A percentile compares a stretch with the other conserved stretches of the same genome.
phyloP scores from a whole-genome alignment of 2,888 invertebrate genomes.

The Tetanocera ferruginea region DNA sequence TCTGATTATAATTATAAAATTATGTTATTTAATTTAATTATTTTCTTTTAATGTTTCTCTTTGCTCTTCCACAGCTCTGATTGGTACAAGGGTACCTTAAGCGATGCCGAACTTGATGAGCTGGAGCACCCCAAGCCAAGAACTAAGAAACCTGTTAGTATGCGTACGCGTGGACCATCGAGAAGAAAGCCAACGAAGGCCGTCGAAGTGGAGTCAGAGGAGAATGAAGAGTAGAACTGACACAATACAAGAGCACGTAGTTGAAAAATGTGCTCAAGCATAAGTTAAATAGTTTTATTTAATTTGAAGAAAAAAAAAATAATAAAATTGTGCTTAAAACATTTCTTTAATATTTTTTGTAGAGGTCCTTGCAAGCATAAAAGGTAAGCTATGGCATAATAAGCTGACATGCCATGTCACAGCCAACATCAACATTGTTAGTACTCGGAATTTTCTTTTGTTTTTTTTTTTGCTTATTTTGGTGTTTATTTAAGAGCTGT shows the following conservation, averaged over 20 bases:
- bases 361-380: too few relatives aligned
- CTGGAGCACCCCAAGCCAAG: constrained; percentile 83
- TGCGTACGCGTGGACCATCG: constrained; percentile 71
- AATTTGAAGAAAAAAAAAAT: neutral
- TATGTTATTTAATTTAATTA: constrained; percentile 35
- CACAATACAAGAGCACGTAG: neutral
- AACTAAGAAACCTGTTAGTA: constrained; percentile 68
- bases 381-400: too few relatives aligned
- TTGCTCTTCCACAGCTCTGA: constrained; percentile 77
- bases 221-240: constrained; percentile 12
- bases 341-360: too few relatives aligned
- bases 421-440: too few relatives aligned
- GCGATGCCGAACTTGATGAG: constrained; percentile 83
- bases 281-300: neutral
- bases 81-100: constrained; percentile 89
- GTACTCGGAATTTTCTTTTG: neutral
- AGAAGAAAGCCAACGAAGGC: constrained; percentile 61
- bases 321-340: neutral
- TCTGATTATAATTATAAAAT: constrained; percentile 30
- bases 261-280: too few relatives aligned
- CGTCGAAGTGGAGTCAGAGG: constrained; percentile 29
- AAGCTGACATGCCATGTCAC: too few relatives aligned
- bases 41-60: neutral
- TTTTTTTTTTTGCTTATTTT: neutral
- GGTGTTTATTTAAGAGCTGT: neutral